Base-by-base conservation (phyloP, 2,888 invertebrate genomes). In the Venustoraphidia nigricollis region DNA sequence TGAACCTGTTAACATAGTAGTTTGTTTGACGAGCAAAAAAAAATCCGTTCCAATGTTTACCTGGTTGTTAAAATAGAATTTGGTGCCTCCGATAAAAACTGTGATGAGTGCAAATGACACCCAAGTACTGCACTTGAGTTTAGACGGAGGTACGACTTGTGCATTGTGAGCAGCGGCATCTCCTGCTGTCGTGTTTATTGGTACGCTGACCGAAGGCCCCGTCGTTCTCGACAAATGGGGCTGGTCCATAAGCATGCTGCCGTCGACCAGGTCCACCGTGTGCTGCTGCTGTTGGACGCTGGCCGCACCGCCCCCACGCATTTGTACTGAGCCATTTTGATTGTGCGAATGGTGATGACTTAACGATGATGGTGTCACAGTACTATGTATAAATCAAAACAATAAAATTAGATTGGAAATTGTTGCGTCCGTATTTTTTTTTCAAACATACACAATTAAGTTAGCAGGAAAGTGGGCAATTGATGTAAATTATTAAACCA, bases 61-160 rank as follows among this genome's bases (percentile, higher is more conserved):
- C 68, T 80, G 77, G 56, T 75, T 71, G 59, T 81, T 79, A 52
- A 83, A 81, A 59, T 83, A 84, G 62, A 80, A 81, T 65, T 82
- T 84, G 27, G 79, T 79, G 34, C 79, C 79, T 1, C 78, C 81
- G 44, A 84, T 69, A 59, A 83, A 81, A 37, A 81, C 73, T 0
- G 81, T 77, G 2, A 79, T 77, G 42, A 85, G 62, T 10, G 79
- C 78, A 56, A 85, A 75, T 1, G 82, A 80, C 38, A 81, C 79
- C 68, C 83, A 80, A 68, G 85, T 77, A 10, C 79, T 80, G 59
- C 77, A 80, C 65, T 80, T 81, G 44, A 81, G 65, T 53, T 78
- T 77, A 11, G 76, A 71, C 10, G 73, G 74, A 61, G 75, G 68
- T 42, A 55, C 45, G 60, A 73, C 62, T 42, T 71, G 71, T 43